Evolutionary conservation across 37 sponge, comb jelly and placozoan species (phyloP), one percentile per base, ranked within the genome.

Genomic region (Hexactinellida sp.): DNA sequence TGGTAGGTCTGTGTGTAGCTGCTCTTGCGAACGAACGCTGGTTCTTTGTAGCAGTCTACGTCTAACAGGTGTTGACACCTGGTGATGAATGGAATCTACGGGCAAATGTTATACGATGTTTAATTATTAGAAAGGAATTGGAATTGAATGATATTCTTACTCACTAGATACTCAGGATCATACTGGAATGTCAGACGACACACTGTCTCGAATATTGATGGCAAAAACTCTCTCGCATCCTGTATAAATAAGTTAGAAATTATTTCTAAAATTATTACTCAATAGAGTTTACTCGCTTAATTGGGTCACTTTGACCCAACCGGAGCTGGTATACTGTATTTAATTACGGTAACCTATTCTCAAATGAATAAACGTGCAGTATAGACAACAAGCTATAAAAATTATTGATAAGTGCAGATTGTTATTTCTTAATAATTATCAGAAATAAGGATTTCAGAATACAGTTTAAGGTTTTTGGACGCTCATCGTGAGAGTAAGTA

Each of bases 401-500:
- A n/a, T n/a, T n/a, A n/a, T n/a, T n/a, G n/a, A n/a, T n/a, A n/a
- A n/a, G n/a, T n/a, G n/a, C n/a, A n/a, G n/a, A n/a, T n/a, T n/a
- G n/a, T n/a, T n/a, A n/a, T n/a, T n/a, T n/a, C n/a, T n/a, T n/a
- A n/a, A n/a, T n/a, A n/a, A n/a, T n/a, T n/a, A n/a, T n/a, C n/a
- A n/a, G n/a, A n/a, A n/a, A n/a, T n/a, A n/a, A n/a, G n/a, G n/a
- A n/a, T n/a, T n/a, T n/a, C n/a, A n/a, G n/a, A n/a, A n/a, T n/a
- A n/a, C n/a, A n/a, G n/a, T n/a, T 63, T 63, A 63, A 32, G 13
- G 34, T n/a, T 63, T 63, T 23, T 63, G 21, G 19, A 63, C 76
- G 13, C 76, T 63, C 76, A 63, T 63, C 3, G 76, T 85, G 19
- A 63, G 25, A 10, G 76, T 32, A 3, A 63, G 76, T 25, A 92